These are phyloP conservation scores for Oedothorax gibbosus DNA, from an alignment of 1,140 invertebrate genomes.

Conservation along the genomic window DNA sequence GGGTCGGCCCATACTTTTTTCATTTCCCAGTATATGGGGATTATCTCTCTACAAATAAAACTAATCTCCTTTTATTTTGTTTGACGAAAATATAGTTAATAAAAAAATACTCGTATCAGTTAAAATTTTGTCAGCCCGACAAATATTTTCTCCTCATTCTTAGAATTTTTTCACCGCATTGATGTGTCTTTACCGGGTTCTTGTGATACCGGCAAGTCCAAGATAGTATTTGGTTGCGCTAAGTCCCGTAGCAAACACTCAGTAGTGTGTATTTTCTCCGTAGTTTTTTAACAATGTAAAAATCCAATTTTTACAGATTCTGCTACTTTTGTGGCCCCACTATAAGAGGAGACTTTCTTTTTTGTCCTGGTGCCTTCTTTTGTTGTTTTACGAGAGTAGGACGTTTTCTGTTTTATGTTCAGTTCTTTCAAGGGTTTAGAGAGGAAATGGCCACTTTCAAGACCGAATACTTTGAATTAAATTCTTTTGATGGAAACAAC, in stretches of 20 bases:
- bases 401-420: neutral
- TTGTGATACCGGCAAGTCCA: neutral
- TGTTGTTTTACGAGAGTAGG: slow-evolving; percentile 24
- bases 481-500: too few relatives aligned
- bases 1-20: too few relatives aligned
- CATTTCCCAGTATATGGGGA: too few relatives aligned
- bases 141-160: slow-evolving; percentile 13
- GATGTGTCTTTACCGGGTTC: slow-evolving; percentile 29
- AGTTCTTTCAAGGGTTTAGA: neutral
- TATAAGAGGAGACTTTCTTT: slow-evolving; percentile 36
- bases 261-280: neutral
- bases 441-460: too few relatives aligned
- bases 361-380: slow-evolving; percentile 16
- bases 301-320: slow-evolving; percentile 54
- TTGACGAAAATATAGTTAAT: neutral
- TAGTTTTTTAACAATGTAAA: neutral
- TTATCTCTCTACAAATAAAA: too few relatives aligned
- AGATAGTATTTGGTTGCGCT: slow-evolving; percentile 33
- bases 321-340: slow-evolving; percentile 34
- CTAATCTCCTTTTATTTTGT: too few relatives aligned
- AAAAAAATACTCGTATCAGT: neutral
- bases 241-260: slow-evolving; percentile 36
- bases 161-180: neutral
- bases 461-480: too few relatives aligned
- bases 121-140: neutral